Evolutionary conservation across 2,888 invertebrate genomes (phyloP), one percentile per base, ranked within the genome.

Genomic region (Luffia ferchaultella): DNA sequence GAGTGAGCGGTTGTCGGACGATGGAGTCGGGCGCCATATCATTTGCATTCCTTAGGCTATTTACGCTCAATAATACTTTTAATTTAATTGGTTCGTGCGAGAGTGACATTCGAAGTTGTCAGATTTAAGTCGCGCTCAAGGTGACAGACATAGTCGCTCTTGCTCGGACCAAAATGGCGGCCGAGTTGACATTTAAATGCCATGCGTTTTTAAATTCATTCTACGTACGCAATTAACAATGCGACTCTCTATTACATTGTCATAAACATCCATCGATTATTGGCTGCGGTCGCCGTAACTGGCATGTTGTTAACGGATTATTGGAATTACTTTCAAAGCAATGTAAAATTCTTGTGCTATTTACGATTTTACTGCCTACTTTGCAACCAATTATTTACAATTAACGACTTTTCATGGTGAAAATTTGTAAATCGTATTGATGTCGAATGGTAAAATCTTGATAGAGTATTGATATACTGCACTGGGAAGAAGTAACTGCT

Each of bases 91-190:
- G 68, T 72, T 65, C 69, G 63, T 63, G 67, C 74, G 72, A 76
- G 73, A 79, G 76, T 76, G 76, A 76, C 77, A 80, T 75, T 82
- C 74, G 75, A 74, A 68, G 75, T 71, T 82, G 82, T 83, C 80
- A 82, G 80, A 82, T 82, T 82, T 83, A 80, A 78, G 77, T 75
- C 74, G 73, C 64, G 69, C 72, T 78, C 80, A 82, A 82, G 83
- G 82, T 73, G 78, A 80, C 76, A 79, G 76, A 73, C 76, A 74
- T 78, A 75, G 73, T 76, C 70, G 68, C 67, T 19, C 5, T 16
- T 16, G 16, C 66, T 70, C 72, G 75, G 66, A 67, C 72, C 70
- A 76, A 79, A 77, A 79, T 78, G 80, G 82, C 80, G 79, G 64
- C 73, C 63, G 65, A 63, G 69, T 69, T 83, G 82, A 75, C 80